Percentiles rank a stretch among this genome's conserved stretches.
Conservation (phyloP, 2,797 vertebrate species). For the Chelon auratus region DNA sequence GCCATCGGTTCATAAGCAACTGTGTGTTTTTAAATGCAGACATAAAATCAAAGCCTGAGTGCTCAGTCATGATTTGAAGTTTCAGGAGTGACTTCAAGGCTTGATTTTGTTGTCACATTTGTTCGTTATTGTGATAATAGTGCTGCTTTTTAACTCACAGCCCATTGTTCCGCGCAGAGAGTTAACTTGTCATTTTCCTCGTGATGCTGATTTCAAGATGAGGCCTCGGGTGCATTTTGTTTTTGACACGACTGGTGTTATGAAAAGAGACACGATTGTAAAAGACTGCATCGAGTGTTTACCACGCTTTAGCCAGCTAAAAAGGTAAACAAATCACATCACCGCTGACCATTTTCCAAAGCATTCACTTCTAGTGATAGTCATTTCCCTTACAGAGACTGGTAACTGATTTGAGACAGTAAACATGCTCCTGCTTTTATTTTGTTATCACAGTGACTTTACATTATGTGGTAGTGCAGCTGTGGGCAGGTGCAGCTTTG, state of each 20-base stretch:
- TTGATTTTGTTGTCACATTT: conserved; percentile 67
- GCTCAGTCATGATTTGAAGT: conserved; percentile 32
- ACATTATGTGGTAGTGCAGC: conserved; percentile 3
- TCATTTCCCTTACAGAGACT: neutral
- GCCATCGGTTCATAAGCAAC: conserved; percentile 70
- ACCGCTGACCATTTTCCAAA: conserved; percentile 11
- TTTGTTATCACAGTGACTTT: neutral
- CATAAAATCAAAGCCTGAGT: conserved; percentile 69
- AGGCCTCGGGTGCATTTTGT: conserved; percentile 44
- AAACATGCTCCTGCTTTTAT: neutral
- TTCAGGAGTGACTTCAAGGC: conserved; percentile 44
- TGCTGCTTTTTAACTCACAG: conserved; percentile 20
- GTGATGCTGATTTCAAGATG: conserved; percentile 71
- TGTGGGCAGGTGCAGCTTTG: neutral
- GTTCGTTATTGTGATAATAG: conserved; percentile 18
- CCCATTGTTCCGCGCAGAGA: conserved; percentile 5
- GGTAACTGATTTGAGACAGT: conserved; percentile 1
- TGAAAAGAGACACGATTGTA: neutral
- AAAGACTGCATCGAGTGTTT: neutral
- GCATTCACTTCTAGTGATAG: neutral
- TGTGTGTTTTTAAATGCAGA: conserved; percentile 41
- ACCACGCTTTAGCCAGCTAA: neutral
- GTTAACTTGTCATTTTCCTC: conserved; percentile 48
- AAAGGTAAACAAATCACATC: neutral
- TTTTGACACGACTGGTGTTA: neutral